These are phyloP conservation scores for Mus pahari DNA, from an alignment of 2,113 vertebrate genomes.

Conservation along the genomic window DNA sequence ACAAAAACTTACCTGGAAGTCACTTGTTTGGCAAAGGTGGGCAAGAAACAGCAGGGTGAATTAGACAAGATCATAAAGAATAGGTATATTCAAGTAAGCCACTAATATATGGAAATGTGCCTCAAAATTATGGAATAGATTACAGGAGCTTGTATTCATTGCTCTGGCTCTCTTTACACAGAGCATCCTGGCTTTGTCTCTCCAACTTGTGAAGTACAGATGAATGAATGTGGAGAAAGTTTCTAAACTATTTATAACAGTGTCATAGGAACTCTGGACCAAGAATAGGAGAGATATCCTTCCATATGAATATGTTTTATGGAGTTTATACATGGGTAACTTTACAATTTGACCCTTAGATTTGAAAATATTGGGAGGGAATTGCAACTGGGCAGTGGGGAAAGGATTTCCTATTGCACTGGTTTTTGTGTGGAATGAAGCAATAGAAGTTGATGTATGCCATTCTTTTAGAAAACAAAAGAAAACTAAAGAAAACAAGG, in stretches of 20 bases:
- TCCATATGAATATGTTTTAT: neutral
- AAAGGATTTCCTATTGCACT: neutral
- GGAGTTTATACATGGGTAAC: neutral
- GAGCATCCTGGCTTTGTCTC: neutral
- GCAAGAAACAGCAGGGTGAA: neutral
- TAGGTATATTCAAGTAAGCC: neutral
- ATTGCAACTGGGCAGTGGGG: neutral
- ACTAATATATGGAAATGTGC: neutral
- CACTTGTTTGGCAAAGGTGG: neutral
- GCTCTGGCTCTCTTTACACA: too few relatives aligned
- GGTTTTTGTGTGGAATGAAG: neutral
- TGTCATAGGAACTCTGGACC: neutral
- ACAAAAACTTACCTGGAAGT: neutral
- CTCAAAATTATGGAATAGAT: neutral
- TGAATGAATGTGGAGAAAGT: neutral
- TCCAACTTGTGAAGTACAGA: neutral
- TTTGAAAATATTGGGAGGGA: neutral
- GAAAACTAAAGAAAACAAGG: neutral
- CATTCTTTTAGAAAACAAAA: neutral
- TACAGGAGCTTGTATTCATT: neutral
- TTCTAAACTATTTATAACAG: neutral
- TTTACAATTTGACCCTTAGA: neutral
- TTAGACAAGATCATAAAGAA: neutral
- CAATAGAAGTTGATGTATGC: neutral
- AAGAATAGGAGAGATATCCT: neutral